These are phyloP conservation scores for Keiferia lycopersicella DNA, from an alignment of 2,888 invertebrate species.

Conservation along the genomic window DNA sequence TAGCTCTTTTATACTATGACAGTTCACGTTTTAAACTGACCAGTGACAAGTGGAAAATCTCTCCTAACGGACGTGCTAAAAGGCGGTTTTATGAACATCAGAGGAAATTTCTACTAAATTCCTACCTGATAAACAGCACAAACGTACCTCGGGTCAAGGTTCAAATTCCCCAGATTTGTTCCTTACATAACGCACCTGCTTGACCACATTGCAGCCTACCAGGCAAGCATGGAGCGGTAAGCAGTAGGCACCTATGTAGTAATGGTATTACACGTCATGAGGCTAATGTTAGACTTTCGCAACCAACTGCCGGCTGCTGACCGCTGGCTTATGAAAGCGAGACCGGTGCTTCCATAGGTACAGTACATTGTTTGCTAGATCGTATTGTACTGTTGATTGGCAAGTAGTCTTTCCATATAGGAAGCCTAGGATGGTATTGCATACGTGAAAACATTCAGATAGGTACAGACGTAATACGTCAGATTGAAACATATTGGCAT, in stretches of 20 bases:
- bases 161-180: neutral
- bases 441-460: too few species aligned
- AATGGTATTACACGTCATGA: neutral
- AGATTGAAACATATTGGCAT: too few species aligned
- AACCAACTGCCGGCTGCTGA: constrained; percentile 7
- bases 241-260: neutral
- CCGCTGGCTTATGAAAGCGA: constrained; percentile 16
- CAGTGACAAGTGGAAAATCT: too few species aligned
- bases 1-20: too few species aligned
- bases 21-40: too few species aligned
- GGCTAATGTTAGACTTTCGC: neutral
- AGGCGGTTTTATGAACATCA: too few species aligned
- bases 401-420: neutral
- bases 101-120: neutral
- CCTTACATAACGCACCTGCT: constrained; percentile 6
- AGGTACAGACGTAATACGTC: too few species aligned
- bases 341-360: neutral
- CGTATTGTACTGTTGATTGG: constrained; percentile 1
- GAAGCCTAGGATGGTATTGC: neutral
- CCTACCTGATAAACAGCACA: neutral
- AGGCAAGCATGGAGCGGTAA: neutral
- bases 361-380: constrained; percentile 12
- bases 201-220: constrained; percentile 10
- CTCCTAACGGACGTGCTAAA: too few species aligned
- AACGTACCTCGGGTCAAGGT: neutral